Percentiles rank a stretch among this genome's conserved stretches.
Conservation (phyloP, 2,113 vertebrate species). For the Poeciliopsis retropinna region DNA sequence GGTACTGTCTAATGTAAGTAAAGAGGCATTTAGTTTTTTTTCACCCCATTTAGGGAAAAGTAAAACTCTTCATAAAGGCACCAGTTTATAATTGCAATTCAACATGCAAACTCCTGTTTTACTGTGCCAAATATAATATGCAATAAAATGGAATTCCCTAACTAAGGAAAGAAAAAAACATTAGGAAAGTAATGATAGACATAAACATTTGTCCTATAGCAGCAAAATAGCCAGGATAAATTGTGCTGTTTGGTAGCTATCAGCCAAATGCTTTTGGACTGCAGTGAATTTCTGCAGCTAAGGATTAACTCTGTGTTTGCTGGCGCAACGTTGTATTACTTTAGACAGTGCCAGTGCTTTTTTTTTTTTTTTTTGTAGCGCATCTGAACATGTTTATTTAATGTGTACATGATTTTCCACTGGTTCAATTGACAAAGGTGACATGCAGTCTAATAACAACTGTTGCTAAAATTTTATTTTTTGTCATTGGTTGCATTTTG, state of each 20-base stretch:
- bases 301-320: slow-evolving; percentile 81
- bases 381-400: slow-evolving; percentile 68
- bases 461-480: slow-evolving; percentile 65
- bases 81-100: slow-evolving; percentile 83
- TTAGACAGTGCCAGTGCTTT: slow-evolving; percentile 66
- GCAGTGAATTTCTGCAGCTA: slow-evolving; percentile 88
- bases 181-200: slow-evolving; percentile 58
- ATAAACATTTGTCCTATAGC: slow-evolving; percentile 70
- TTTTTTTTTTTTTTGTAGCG: slow-evolving; percentile 71
- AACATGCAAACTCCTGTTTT: slow-evolving; percentile 82
- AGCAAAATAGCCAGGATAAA: slow-evolving; percentile 71
- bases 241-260: slow-evolving; percentile 83
- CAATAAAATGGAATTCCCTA: slow-evolving; percentile 84
- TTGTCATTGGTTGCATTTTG: slow-evolving; percentile 74
- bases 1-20: slow-evolving; percentile 72
- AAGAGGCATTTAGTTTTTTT: slow-evolving; percentile 79
- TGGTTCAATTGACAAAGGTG: slow-evolving; percentile 58
- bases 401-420: slow-evolving; percentile 60
- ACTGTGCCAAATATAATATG: slow-evolving; percentile 90
- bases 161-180: slow-evolving; percentile 56
- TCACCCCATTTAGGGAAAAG: slow-evolving; percentile 82
- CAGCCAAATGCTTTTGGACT: slow-evolving; percentile 83
- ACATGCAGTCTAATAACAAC: slow-evolving; percentile 64
- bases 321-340: slow-evolving; percentile 65
- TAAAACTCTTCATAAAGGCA: slow-evolving; percentile 79